These are phyloP conservation scores for Brachypodius melanocephalos DNA, from an alignment of 2,113 vertebrate species.

Conservation along the genomic window DNA sequence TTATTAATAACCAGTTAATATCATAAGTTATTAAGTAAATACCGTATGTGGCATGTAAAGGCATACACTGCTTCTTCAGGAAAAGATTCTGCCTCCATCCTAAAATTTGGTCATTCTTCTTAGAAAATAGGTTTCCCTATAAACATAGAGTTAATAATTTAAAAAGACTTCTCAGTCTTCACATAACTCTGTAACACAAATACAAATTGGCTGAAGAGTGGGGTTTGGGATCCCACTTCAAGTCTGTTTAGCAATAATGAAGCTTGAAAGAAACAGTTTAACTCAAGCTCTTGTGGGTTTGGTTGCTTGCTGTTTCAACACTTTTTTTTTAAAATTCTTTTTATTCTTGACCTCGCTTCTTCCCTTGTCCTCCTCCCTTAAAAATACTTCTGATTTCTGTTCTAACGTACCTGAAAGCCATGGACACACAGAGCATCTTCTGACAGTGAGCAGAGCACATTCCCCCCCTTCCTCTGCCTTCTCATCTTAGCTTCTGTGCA, in stretches of 20 bases:
- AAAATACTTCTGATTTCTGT: background rate
- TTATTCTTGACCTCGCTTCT: background rate
- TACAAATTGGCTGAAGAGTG: background rate
- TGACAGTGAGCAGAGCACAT: background rate
- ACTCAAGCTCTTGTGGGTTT: background rate
- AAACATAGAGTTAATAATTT: background rate
- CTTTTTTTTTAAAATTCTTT: background rate
- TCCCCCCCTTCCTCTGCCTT: background rate
- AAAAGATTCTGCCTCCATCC: background rate
- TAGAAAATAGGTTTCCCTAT: background rate
- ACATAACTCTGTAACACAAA: background rate
- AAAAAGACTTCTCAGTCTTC: background rate
- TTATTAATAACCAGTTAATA: background rate
- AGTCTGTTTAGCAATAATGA: background rate
- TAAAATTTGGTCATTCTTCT: background rate
- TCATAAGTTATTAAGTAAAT: background rate
- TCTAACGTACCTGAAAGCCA: background rate
- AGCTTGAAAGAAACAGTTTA: background rate
- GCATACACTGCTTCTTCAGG: background rate
- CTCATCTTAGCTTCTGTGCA: background rate
- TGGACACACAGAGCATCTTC: background rate
- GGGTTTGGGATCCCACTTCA: background rate
- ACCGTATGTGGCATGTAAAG: background rate
- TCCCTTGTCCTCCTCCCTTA: background rate
- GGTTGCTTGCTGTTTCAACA: background rate